Evolutionary conservation across 1,140 invertebrate species (phyloP).

Genomic region (Drosophila repleta): DNA sequence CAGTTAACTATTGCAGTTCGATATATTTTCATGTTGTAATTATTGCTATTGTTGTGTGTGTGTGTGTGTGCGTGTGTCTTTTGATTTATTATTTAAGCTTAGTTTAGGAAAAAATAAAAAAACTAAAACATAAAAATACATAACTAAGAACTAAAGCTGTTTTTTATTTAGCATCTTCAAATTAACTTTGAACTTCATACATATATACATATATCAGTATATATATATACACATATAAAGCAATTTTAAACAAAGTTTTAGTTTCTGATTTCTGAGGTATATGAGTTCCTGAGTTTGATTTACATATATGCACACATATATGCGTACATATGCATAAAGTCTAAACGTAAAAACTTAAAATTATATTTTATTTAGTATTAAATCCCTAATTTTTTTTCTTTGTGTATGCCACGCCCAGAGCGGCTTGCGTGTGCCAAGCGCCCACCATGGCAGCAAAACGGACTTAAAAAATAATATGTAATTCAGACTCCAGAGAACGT

Average conservation of each 20-base stretch:
- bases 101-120: slow-evolving; percentile 45
- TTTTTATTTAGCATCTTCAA: slow-evolving; percentile 71
- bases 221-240: slow-evolving; percentile 26
- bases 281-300: slow-evolving; percentile 83
- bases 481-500: slow-evolving; percentile 82
- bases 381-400: background rate
- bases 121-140: slow-evolving; percentile 45
- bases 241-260: slow-evolving; percentile 60
- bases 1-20: slow-evolving; percentile 83
- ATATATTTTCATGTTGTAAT: slow-evolving; percentile 44
- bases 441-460: slow-evolving; percentile 42
- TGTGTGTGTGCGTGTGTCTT: slow-evolving; percentile 33
- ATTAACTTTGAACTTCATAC: slow-evolving; percentile 46
- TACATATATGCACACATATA: slow-evolving; percentile 47
- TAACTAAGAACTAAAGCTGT: slow-evolving; percentile 62
- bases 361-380: background rate
- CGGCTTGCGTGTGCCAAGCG: background rate
- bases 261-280: slow-evolving; percentile 79
- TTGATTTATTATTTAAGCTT: slow-evolving; percentile 46
- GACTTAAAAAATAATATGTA: slow-evolving; percentile 83
- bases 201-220: slow-evolving; percentile 18
- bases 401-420: slow-evolving; percentile 15
- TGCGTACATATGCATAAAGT: slow-evolving; percentile 27
- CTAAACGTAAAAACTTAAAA: slow-evolving; percentile 49
- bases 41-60: slow-evolving; percentile 52